phyloP scores from a whole-genome alignment of 2,113 vertebrate genomes.

The Eonycteris spelaea region DNA sequence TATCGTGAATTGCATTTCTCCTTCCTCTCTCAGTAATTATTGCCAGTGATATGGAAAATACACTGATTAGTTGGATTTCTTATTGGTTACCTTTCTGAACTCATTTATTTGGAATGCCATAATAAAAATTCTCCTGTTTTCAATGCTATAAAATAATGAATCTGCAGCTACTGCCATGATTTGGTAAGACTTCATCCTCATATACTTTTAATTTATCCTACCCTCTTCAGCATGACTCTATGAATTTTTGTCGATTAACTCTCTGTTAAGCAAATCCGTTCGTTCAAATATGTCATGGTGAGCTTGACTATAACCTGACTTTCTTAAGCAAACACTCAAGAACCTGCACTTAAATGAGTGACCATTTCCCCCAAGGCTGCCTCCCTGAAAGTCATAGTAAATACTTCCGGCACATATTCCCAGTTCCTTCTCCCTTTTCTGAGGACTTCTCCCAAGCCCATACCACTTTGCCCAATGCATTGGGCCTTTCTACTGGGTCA shows the following conservation, averaged over 20 bases:
- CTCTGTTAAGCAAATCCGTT: too few species aligned
- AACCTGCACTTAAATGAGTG: background rate
- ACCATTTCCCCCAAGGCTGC: background rate
- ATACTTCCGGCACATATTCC: background rate
- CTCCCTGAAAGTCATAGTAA: background rate
- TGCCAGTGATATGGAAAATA: background rate
- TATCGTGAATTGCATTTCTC: background rate
- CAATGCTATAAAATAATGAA: background rate
- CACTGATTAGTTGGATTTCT: background rate
- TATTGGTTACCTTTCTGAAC: background rate
- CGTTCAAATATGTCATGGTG: too few species aligned
- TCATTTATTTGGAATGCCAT: background rate
- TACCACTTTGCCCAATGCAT: background rate
- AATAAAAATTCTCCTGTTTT: background rate
- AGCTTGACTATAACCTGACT: too few species aligned
- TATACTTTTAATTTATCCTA: background rate
- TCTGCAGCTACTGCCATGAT: background rate
- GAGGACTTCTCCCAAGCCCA: background rate
- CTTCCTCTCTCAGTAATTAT: background rate
- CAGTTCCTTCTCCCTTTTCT: background rate
- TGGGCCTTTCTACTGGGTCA: background rate
- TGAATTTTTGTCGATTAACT: background rate
- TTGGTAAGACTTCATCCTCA: background rate
- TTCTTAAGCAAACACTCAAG: background rate
- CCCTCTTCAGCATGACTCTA: background rate